Percentiles rank a stretch among this genome's conserved stretches.
Evolutionary conservation across 2,797 vertebrate genomes (phyloP).

Genomic region (Vipera ursinii): DNA sequence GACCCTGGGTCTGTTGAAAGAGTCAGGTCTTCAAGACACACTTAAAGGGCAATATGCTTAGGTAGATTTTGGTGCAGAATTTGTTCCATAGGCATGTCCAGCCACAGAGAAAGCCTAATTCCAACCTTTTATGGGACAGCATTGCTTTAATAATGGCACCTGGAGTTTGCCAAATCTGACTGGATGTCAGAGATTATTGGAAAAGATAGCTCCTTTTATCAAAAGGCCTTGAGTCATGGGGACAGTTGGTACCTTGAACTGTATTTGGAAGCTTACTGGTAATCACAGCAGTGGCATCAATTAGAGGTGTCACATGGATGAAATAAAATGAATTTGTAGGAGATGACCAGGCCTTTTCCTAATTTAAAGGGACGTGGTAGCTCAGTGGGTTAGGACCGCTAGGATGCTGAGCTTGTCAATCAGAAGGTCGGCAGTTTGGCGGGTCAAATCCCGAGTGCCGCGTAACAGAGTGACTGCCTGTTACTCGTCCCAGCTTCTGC

Average conservation of each 20-base stretch:
- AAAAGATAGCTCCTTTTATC: not conserved
- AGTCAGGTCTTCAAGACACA: not conserved
- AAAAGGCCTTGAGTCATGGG: not conserved
- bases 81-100: not conserved
- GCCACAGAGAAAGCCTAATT: not conserved
- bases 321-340: not conserved
- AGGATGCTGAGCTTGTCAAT: too few species aligned
- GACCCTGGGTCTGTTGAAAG: not conserved
- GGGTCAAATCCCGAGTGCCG: too few species aligned
- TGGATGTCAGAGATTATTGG: not conserved
- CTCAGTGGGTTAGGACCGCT: too few species aligned
- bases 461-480: too few species aligned
- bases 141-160: not conserved
- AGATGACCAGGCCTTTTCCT: not conserved
- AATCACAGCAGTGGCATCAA: not conserved
- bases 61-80: not conserved
- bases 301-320: not conserved
- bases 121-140: not conserved
- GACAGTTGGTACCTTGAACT: not conserved
- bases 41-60: not conserved
- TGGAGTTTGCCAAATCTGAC: not conserved
- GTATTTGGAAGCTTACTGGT: not conserved
- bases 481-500: too few species aligned
- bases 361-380: too few species aligned
- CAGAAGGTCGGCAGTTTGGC: too few species aligned